Conservation (phyloP, 2,888 invertebrate species). For the Asteroscopus sphinx region DNA sequence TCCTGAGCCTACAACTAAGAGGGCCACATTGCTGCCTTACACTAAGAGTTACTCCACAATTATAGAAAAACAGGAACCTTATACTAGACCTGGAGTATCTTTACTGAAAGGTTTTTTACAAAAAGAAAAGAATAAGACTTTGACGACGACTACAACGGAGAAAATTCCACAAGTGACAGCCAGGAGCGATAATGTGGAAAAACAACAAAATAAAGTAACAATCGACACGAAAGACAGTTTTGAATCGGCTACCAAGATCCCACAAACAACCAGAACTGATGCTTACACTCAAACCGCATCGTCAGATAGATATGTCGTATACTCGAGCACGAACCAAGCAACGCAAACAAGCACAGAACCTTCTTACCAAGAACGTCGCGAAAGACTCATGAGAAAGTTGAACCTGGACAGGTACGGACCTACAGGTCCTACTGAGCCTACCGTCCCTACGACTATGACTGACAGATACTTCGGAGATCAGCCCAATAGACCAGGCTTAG, state of each 20-base stretch:
- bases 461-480: constrained; percentile 85
- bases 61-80: constrained; percentile 79
- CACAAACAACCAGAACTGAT: constrained; percentile 72
- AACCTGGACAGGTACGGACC: constrained; percentile 87
- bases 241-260: constrained; percentile 84
- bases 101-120: constrained; percentile 79
- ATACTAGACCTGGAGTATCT: constrained; percentile 85
- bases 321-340: constrained; percentile 66
- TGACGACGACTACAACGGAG: constrained; percentile 68
- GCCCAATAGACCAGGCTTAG: constrained; percentile 90
- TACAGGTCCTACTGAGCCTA: constrained; percentile 85
- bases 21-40: constrained; percentile 83
- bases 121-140: constrained; percentile 80
- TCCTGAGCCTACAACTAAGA: constrained; percentile 76
- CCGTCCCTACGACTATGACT: constrained; percentile 77
- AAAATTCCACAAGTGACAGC: constrained; percentile 69
- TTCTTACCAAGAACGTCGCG: constrained; percentile 91
- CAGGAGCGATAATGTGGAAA: constrained; percentile 63
- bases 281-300: constrained; percentile 68
- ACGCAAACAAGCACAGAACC: constrained; percentile 74
- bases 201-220: constrained; percentile 61
- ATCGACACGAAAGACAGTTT: constrained; percentile 74
- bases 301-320: constrained; percentile 71
- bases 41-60: constrained; percentile 77
- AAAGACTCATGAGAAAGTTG: constrained; percentile 93